These are phyloP conservation scores for Allobates femoralis DNA, from an alignment of 2,797 vertebrate genomes.

Conservation along the genomic window DNA sequence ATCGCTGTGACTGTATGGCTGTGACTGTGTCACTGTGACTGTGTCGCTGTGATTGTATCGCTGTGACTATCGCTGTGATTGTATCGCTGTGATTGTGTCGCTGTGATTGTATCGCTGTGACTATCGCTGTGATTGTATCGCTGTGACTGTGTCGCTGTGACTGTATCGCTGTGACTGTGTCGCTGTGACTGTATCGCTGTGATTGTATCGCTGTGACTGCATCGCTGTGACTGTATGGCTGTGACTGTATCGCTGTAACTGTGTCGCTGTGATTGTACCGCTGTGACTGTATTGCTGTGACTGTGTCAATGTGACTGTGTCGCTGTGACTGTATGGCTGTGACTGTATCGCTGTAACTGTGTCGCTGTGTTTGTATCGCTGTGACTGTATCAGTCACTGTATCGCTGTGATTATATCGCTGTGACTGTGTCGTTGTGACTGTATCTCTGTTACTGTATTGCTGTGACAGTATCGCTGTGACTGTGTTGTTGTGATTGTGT, in stretches of 20 bases:
- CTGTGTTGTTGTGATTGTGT: constrained; percentile 44
- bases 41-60: too few relatives aligned
- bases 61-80: too few relatives aligned
- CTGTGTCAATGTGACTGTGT: constrained; percentile 50
- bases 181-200: constrained; percentile 42
- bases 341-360: constrained; percentile 47
- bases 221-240: constrained; percentile 41
- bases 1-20: too few relatives aligned
- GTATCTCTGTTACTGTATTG: constrained; percentile 43
- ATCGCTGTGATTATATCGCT: constrained; percentile 41
- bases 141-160: constrained; percentile 45
- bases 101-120: too few relatives aligned
- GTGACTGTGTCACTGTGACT: too few relatives aligned
- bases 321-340: constrained; percentile 42
- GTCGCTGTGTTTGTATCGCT: constrained; percentile 38
- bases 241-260: constrained; percentile 49
- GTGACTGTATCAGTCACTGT: too few relatives aligned
- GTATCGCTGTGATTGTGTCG: too few relatives aligned
- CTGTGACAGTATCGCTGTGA: constrained; percentile 45
- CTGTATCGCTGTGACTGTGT: constrained; percentile 45
- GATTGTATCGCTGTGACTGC: constrained; percentile 46
- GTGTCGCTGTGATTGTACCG: constrained; percentile 41
- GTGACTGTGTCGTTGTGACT: constrained; percentile 47
- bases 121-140: constrained; percentile 44
- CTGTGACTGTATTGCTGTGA: constrained; percentile 43